Base-by-base conservation (phyloP, 37 sponge, comb jelly and placozoan genomes). In the Bolinopsis microptera region DNA sequence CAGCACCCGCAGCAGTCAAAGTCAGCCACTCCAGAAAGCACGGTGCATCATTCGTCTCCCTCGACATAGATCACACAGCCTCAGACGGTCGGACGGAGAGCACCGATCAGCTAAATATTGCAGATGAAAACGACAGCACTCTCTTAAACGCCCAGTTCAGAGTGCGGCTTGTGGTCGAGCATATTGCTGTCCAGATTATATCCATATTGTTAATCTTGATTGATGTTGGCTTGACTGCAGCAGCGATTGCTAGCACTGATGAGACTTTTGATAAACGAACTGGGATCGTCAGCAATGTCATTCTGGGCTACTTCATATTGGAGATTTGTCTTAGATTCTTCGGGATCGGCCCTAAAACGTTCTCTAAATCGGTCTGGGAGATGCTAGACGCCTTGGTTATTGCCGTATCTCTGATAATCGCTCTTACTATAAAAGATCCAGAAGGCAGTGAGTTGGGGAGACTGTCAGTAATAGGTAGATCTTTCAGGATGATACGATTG, bases 281-380 rank as follows among this genome's bases (percentile, higher is more conserved):
- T 8, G 9, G 26, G 36, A 39, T 86, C 25, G 28, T 41, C 30
- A 41, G 90, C 90, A 86, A 86, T n/a, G 90, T 86, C 61, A 36
- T 86, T 48, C 61, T 86, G 90, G 90, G 90, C 38, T 86, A 86
- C 61, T 86, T 86, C 61, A 41, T 86, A 25, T 8, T 86, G n/a
- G 90, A 86, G 61, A 41, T 86, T 0, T 86, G 90, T 86, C 90
- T 86, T 16, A 18, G 90, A 39, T 38, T 86, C 61, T 28, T 41
- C 18, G 90, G 36, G 25, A 86, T 86, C 22, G 90, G 90, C 24
- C 90, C 90, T n/a, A 22, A 41, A 1, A 38, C 38, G 13, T 86
- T 39, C 30, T 21, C 36, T 48, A 38, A 38, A 26, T 27, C 90
- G 41, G 61, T 23, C 25, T 86, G 90, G 90, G 90, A 86, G 90